Evolutionary conservation across 2,113 vertebrate species (phyloP), one percentile per base, ranked within the genome.

Genomic region (Nycticebus coucang): DNA sequence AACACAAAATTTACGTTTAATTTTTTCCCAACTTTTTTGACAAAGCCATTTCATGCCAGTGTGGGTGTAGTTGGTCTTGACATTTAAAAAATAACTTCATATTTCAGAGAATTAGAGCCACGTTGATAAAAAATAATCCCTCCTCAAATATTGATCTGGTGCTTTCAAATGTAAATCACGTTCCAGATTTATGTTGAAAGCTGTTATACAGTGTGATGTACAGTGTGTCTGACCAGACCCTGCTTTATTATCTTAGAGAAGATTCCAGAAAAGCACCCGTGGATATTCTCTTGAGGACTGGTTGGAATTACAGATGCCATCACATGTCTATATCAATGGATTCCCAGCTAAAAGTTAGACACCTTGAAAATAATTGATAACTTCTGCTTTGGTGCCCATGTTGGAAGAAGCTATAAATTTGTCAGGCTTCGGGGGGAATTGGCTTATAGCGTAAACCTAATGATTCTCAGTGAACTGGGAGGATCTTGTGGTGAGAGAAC

Each of bases 1-100:
- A 99, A 99, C 97, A 96, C 98, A 89, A 98, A 98, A 98, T 97
- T 98, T 98, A 94, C 26, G 97, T 96, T 97, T 97, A 94, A 93
- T 97, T 97, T 97, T 98, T 98, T 97, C 97, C 97, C 84, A 96
- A 97, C 95, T 98, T 97, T 98, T 96, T 96, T 6, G 83, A 97
- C 94, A 97, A 97, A 97, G 93, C 41, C 91, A 64, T 96, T 97
- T 97, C 85, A 45, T 87, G 97, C 90, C 57, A 96, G 71, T 30
- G 24, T 95, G 94, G 94, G 96, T 97, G 89, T 93, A 93, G 94
- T 74, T 96, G 91, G 94, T 98, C 96, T 94, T 94, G 86, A 97
- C 91, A 81, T 97, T 98, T 94, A 96, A 98, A 97, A 98, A 98
- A 98, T 94, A 97, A 97, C 97, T 98, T 98, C 83, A 81, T 53